phyloP scores from a whole-genome alignment of 2,797 vertebrate genomes.

The Lepus oiostolus region DNA sequence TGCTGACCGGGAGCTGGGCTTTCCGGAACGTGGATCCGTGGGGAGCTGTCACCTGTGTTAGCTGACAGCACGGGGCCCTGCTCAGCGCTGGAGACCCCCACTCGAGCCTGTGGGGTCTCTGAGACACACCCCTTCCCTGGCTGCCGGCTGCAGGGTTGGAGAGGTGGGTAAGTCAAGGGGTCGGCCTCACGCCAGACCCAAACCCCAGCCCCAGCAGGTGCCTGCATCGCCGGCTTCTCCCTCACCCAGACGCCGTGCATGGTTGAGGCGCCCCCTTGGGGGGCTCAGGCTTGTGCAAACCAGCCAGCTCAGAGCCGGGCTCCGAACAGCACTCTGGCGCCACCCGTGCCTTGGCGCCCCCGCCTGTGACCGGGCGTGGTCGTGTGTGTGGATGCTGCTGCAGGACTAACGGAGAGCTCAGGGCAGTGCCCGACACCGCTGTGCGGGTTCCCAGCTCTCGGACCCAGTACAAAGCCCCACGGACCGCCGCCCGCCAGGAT shows the following conservation, averaged over 20 bases:
- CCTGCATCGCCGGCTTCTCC: no score
- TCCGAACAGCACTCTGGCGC: no score
- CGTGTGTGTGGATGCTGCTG: no score
- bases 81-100: background rate
- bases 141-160: background rate
- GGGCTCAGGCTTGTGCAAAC: no score
- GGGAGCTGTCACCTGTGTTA: background rate
- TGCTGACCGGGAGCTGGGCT: background rate
- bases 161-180: background rate
- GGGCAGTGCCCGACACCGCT: background rate
- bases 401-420: background rate
- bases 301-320: no score
- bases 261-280: no score
- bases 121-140: background rate
- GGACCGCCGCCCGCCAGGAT: no score
- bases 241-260: no score
- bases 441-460: background rate
- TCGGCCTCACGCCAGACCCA: background rate
- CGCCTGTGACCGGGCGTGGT: no score
- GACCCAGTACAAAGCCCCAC: background rate
- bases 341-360: no score
- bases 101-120: background rate
- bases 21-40: no score
- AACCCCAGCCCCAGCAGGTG: background rate
- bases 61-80: background rate